Evolutionary conservation across 2,797 vertebrate species (phyloP).

Genomic region (Cossypha dichroa): DNA sequence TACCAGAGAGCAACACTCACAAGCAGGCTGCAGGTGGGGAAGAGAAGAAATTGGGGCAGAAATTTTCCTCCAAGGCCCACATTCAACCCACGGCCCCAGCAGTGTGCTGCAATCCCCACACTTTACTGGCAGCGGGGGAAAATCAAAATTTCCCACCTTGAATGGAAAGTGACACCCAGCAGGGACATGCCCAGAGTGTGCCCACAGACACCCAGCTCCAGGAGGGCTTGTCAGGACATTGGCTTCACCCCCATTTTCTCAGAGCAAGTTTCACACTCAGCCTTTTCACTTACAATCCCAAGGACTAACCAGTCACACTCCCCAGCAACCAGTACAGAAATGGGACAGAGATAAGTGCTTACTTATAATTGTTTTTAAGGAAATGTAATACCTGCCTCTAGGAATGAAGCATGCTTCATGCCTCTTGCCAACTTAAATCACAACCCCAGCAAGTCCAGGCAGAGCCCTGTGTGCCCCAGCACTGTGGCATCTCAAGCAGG

Average conservation of each 20-base stretch:
- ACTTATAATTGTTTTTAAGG: neutral
- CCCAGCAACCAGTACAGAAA: neutral
- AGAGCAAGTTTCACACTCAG: neutral
- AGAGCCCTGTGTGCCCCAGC: constrained; percentile 23
- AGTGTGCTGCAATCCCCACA: neutral
- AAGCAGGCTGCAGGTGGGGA: neutral
- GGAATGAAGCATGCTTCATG: neutral
- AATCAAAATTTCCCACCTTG: neutral
- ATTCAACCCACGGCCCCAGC: neutral
- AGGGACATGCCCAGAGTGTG: neutral
- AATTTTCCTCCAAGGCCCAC: neutral
- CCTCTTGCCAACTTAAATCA: constrained; percentile 9
- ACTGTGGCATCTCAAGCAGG: constrained; percentile 34
- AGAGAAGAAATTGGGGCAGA: neutral
- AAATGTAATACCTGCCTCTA: neutral
- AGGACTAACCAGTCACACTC: neutral
- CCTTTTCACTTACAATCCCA: neutral
- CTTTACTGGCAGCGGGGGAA: neutral
- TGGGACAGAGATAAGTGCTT: neutral
- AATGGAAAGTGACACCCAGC: neutral
- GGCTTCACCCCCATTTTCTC: neutral
- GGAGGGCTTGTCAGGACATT: neutral
- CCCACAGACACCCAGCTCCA: neutral
- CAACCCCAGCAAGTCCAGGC: neutral
- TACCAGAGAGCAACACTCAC: neutral